Percentiles rank a stretch among this genome's conserved stretches.
Conservation (phyloP, 2,113 vertebrate species). For the Puffinus mauretanicus region DNA sequence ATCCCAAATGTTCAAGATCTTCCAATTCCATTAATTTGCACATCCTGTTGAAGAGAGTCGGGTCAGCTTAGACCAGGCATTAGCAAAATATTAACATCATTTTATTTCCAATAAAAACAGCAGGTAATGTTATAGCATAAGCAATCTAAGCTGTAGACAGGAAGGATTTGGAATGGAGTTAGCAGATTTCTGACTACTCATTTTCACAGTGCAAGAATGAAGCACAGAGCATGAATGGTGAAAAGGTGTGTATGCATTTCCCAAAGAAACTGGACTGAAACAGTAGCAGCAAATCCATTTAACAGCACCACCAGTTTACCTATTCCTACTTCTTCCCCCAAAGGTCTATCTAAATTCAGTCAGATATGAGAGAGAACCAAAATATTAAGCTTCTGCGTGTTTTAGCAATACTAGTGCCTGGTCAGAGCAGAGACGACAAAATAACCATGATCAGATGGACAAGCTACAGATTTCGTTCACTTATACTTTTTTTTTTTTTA, state of each 20-base stretch:
- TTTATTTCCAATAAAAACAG: neutral
- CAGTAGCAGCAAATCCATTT: neutral
- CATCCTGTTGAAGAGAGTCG: neutral
- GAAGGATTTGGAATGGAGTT: neutral
- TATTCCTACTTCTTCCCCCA: neutral
- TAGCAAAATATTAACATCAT: neutral
- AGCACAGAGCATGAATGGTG: neutral
- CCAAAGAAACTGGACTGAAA: neutral
- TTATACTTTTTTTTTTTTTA: neutral
- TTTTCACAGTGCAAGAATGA: neutral
- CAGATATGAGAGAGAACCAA: neutral
- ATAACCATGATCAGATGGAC: neutral
- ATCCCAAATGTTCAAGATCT: neutral
- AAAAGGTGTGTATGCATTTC: neutral
- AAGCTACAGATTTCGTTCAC: neutral
- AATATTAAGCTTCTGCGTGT: neutral
- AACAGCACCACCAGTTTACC: neutral
- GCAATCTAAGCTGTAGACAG: neutral
- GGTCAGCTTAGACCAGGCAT: conserved; percentile 1
- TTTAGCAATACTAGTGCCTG: neutral
- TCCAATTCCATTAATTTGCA: neutral
- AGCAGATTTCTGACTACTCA: neutral
- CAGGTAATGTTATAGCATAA: neutral
- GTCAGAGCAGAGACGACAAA: neutral
- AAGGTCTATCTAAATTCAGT: neutral